A percentile compares a stretch with the other conserved stretches of the same genome.
Conservation (phyloP, 2,888 invertebrate genomes). For the Cloeon dipterum region DNA sequence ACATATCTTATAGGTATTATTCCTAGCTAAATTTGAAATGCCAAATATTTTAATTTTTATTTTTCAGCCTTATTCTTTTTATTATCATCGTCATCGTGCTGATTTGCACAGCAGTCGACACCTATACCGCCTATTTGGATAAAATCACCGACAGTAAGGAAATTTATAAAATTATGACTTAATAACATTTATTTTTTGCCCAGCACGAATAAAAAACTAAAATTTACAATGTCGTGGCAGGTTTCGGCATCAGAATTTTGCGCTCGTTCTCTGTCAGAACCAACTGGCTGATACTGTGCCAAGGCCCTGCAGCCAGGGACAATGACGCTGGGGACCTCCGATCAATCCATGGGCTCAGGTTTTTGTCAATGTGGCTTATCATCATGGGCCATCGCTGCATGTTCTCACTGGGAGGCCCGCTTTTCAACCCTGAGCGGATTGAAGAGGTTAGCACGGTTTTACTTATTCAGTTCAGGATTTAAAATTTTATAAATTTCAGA, state of each 20-base stretch:
- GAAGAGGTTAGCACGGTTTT: conserved; percentile 21
- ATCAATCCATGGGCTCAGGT: conserved; percentile 34
- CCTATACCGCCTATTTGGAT: no score
- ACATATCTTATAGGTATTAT: not conserved
- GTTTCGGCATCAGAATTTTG: no score
- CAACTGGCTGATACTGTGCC: not conserved
- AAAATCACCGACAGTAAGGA: no score
- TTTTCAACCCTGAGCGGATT: conserved; percentile 39
- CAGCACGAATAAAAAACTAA: no score
- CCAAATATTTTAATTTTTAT: no score
- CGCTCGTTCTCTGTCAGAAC: not conserved
- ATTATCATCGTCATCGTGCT: no score
- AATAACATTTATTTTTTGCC: no score
- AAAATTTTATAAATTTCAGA: not conserved
- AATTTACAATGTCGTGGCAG: no score
- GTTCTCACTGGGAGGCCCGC: conserved; percentile 41
- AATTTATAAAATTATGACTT: no score
- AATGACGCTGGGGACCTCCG: conserved; percentile 34
- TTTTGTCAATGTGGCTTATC: conserved; percentile 41
- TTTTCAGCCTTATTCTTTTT: no score
- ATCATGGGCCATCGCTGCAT: conserved; percentile 39
- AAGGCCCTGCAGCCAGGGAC: conserved; percentile 12
- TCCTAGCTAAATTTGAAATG: no score
- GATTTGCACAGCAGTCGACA: no score
- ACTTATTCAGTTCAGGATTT: not conserved